These are phyloP conservation scores for Drosophila truncata DNA, from an alignment of 1,140 invertebrate species.

Conservation along the genomic window DNA sequence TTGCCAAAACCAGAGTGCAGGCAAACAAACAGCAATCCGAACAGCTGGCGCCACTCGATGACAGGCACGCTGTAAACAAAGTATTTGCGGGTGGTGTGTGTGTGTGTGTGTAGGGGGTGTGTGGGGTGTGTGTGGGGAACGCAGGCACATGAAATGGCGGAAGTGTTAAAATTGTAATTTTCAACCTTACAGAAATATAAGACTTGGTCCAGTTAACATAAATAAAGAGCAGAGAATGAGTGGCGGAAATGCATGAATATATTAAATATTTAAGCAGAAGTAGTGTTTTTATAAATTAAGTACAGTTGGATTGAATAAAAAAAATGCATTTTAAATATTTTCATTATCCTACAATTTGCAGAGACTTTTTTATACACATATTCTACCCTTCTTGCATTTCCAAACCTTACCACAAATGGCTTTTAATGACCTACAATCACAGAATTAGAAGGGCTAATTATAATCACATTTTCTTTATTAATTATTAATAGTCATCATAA, in stretches of 20 bases:
- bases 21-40: conserved; percentile 24
- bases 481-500: background rate
- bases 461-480: background rate
- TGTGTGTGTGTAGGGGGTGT: background rate
- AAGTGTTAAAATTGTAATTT: background rate
- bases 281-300: background rate
- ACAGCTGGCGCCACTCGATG: conserved; percentile 41
- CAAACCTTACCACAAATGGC: background rate
- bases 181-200: background rate
- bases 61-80: conserved; percentile 40
- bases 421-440: background rate
- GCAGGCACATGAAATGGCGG: background rate
- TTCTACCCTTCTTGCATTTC: background rate
- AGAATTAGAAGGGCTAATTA: background rate
- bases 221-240: background rate
- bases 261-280: background rate
- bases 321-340: background rate
- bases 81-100: background rate
- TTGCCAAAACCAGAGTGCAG: conserved; percentile 36
- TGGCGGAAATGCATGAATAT: background rate
- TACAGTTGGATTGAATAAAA: background rate
- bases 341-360: background rate
- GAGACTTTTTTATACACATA: background rate
- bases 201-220: background rate
- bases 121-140: background rate